Conservation (phyloP, 1,140 invertebrate species). For the Micrasema longulum region DNA sequence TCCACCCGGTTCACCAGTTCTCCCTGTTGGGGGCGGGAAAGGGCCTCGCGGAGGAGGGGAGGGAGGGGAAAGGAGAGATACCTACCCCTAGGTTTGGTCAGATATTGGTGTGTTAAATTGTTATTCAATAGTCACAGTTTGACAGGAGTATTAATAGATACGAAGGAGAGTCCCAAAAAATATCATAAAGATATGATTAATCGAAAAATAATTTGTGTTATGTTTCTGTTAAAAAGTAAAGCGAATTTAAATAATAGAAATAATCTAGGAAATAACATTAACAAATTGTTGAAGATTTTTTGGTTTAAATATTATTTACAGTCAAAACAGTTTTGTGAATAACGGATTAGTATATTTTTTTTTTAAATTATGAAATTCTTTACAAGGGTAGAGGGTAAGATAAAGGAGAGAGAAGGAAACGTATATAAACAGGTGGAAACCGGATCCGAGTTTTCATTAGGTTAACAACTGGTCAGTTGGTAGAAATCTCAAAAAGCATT, state of each 20-base stretch:
- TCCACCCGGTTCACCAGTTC: constrained; percentile 94
- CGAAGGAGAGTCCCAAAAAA: constrained; percentile 19
- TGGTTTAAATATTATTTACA: no score
- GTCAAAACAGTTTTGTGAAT: no score
- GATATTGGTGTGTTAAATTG: constrained; percentile 54
- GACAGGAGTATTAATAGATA: constrained; percentile 8
- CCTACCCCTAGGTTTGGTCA: constrained; percentile 59
- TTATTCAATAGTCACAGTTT: constrained; percentile 29
- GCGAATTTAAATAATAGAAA: no score
- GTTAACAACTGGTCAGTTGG: constrained; percentile 5
- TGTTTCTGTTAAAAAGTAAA: no score
- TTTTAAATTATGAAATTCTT: no score
- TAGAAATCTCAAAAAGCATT: constrained; percentile 30
- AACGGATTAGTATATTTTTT: no score
- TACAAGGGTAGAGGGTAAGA: not conserved
- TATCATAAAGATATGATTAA: no score
- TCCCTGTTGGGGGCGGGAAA: constrained; percentile 74
- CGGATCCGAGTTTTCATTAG: constrained; percentile 16
- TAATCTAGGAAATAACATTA: no score
- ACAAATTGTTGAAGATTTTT: no score
- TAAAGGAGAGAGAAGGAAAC: constrained; percentile 8
- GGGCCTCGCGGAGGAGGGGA: constrained; percentile 56
- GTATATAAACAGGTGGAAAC: constrained; percentile 1
- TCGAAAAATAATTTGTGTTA: no score
- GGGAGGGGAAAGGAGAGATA: constrained; percentile 13